Conservation (phyloP, 2,113 vertebrate species). For the Caranx ignobilis region DNA sequence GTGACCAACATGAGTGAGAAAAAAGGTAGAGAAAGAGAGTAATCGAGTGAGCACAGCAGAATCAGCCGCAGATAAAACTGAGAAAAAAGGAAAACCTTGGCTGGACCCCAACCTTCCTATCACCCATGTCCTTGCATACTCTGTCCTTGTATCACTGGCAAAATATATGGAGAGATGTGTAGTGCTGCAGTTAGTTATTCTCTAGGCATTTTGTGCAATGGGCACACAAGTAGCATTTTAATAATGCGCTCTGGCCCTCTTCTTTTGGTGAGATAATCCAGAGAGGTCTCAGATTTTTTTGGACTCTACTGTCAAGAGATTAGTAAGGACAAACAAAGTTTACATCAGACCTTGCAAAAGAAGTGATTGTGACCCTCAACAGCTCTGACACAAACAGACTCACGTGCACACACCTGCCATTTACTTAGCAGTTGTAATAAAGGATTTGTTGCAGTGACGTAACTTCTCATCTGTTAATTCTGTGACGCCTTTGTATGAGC, state of each 20-base stretch:
- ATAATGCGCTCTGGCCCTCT: slow-evolving; percentile 37
- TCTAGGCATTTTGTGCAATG: slow-evolving; percentile 34
- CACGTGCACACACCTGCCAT: background rate
- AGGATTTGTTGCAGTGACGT: background rate
- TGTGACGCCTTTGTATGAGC: background rate
- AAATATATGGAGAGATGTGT: slow-evolving; percentile 58
- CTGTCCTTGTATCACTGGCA: slow-evolving; percentile 61
- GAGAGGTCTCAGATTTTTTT: background rate
- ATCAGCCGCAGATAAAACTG: slow-evolving; percentile 43
- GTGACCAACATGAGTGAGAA: slow-evolving; percentile 59
- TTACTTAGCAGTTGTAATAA: background rate
- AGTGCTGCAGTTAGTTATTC: slow-evolving; percentile 37
- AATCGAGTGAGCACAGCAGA: slow-evolving; percentile 59
- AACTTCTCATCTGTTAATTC: background rate
- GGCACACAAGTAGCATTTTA: slow-evolving; percentile 57
- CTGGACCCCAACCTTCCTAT: slow-evolving; percentile 62
- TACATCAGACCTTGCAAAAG: slow-evolving; percentile 12
- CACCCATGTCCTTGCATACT: slow-evolving; percentile 61
- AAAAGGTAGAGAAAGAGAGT: slow-evolving; percentile 54
- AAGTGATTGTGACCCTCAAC: background rate
- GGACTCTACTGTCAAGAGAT: slow-evolving; percentile 2
- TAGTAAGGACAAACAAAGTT: slow-evolving; percentile 13
- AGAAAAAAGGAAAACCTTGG: slow-evolving; percentile 56
- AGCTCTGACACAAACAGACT: background rate
- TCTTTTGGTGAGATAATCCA: slow-evolving; percentile 43